Percentiles rank a stretch among this genome's conserved stretches.
Conservation (phyloP, 2,113 vertebrate species). For the Oxyruncus cristatus region DNA sequence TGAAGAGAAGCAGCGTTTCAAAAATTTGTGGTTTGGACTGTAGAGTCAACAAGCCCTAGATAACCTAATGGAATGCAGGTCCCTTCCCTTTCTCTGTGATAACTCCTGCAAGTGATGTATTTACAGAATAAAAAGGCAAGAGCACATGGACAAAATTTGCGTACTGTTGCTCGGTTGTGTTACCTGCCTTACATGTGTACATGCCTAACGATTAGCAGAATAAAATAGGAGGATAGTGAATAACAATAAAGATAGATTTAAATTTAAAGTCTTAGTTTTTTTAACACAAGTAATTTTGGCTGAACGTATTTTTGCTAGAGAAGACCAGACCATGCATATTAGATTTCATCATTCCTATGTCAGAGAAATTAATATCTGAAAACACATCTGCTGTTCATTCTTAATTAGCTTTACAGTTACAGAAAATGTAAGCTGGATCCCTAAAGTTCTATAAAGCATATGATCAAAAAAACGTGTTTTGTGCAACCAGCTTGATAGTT, state of each 20-base stretch:
- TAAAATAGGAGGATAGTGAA: background rate
- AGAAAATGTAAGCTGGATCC: background rate
- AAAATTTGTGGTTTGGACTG: background rate
- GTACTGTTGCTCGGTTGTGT: background rate
- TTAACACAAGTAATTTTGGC: background rate
- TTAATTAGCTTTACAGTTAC: constrained; percentile 7
- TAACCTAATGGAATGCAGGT: background rate
- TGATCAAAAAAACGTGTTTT: background rate
- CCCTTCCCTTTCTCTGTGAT: background rate
- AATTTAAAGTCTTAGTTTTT: background rate
- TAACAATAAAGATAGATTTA: background rate
- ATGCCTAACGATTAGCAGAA: background rate
- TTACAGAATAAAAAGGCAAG: background rate
- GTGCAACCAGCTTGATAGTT: background rate
- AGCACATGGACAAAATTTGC: background rate
- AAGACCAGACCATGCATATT: background rate
- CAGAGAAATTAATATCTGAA: background rate
- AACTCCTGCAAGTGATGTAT: background rate
- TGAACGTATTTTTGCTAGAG: background rate
- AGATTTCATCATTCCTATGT: background rate
- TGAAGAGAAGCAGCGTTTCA: background rate
- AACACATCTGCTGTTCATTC: background rate
- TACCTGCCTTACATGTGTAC: background rate
- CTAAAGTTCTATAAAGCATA: background rate
- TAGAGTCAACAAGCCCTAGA: background rate